Evolutionary conservation across 2,797 vertebrate genomes (phyloP).

Genomic region (Hippoglossus hippoglossus): DNA sequence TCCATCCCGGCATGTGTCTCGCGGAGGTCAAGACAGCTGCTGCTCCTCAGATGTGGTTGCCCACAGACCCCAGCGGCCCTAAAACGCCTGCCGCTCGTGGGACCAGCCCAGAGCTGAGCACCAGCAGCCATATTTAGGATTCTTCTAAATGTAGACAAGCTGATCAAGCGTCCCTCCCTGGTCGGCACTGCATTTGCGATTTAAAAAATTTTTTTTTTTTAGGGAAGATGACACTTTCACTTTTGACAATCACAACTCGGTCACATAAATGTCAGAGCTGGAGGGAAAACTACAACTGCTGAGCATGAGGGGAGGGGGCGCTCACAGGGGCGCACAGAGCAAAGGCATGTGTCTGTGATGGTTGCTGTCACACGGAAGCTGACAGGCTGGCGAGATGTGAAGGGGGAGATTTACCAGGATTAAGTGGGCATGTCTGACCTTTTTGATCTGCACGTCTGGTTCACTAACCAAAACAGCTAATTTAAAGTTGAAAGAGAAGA

Average conservation of each 20-base stretch:
- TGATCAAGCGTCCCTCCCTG: constrained; percentile 45
- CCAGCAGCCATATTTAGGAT: constrained; percentile 67
- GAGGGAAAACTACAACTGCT: constrained; percentile 32
- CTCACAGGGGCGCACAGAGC: constrained; percentile 24
- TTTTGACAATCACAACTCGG: constrained; percentile 25
- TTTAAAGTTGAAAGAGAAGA: constrained; percentile 80
- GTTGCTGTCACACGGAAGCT: constrained; percentile 78
- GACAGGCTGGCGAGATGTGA: constrained; percentile 78
- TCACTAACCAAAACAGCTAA: constrained; percentile 81
- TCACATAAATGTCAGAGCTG: constrained; percentile 20
- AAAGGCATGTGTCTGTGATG: constrained; percentile 78
- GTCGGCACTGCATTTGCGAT: not conserved
- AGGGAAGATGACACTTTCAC: constrained; percentile 39
- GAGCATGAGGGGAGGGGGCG: not conserved
- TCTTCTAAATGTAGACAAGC: constrained; percentile 62
- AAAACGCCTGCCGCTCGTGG: constrained; percentile 27
- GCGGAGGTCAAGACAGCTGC: constrained; percentile 61
- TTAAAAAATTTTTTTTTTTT: not conserved
- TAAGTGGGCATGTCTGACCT: constrained; percentile 83
- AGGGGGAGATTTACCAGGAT: constrained; percentile 79
- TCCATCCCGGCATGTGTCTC: constrained; percentile 34
- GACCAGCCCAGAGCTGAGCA: constrained; percentile 43
- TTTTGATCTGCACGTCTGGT: constrained; percentile 79
- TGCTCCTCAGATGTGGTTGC: constrained; percentile 55
- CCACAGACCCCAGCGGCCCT: constrained; percentile 40